These are phyloP conservation scores for Cantharis flavilabris DNA, from an alignment of 2,888 invertebrate species.

Conservation along the genomic window DNA sequence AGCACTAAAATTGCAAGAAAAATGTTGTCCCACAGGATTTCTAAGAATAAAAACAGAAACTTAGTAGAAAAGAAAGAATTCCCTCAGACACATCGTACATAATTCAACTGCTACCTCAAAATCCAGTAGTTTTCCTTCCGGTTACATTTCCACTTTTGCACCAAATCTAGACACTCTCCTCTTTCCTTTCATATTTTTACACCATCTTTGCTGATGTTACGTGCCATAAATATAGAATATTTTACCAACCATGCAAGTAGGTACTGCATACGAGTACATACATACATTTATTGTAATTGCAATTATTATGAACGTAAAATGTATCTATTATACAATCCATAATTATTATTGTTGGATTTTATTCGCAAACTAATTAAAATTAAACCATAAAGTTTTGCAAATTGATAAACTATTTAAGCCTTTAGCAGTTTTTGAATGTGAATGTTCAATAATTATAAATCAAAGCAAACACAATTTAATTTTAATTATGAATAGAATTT, in stretches of 20 bases:
- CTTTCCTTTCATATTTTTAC: constrained; percentile 25
- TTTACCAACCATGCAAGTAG: neutral
- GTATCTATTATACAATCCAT: neutral
- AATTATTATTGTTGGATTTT: neutral
- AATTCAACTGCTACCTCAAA: constrained; percentile 55
- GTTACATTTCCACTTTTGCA: constrained; percentile 52
- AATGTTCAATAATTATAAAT: neutral
- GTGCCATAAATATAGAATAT: constrained; percentile 19
- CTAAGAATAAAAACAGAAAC: constrained; percentile 26
- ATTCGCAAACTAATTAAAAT: neutral
- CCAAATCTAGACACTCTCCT: constrained; percentile 24
- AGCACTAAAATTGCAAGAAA: constrained; percentile 7
- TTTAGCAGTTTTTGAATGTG: neutral
- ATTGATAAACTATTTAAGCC: neutral
- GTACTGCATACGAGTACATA: neutral
- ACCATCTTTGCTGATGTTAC: constrained; percentile 17
- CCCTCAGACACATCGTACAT: constrained; percentile 51
- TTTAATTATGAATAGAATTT: neutral
- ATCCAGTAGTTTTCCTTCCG: constrained; percentile 55
- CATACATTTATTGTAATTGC: neutral
- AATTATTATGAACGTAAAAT: neutral
- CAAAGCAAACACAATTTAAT: neutral
- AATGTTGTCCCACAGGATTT: constrained; percentile 19
- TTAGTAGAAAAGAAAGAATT: constrained; percentile 23
- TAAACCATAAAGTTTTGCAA: neutral